Evolutionary conservation across 2,888 invertebrate species (phyloP).

Genomic region (Polyommatus iphigenia): DNA sequence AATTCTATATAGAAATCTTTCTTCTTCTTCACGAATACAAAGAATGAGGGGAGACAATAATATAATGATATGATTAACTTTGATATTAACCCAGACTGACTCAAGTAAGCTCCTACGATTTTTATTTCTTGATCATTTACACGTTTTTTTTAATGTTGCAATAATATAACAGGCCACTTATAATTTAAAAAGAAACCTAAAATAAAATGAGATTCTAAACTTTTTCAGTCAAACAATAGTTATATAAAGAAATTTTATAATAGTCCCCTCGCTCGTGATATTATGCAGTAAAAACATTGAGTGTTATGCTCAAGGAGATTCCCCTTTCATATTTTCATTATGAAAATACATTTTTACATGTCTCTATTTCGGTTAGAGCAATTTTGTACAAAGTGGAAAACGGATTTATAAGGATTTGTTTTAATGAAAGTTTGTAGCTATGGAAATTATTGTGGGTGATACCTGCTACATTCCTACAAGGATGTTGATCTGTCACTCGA

Average conservation of each 20-base stretch:
- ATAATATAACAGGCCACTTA: not conserved
- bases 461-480: not conserved
- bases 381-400: not conserved
- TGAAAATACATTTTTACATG: slow-evolving; percentile 18
- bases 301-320: not conserved
- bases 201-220: not conserved
- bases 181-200: not conserved
- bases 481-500: no score
- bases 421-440: not conserved
- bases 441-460: not conserved
- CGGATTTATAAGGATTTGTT: not conserved
- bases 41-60: not conserved
- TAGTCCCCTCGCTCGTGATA: not conserved
- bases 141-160: no score
- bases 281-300: not conserved
- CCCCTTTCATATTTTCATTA: slow-evolving; percentile 2
- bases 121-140: no score
- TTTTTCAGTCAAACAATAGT: not conserved
- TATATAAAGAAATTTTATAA: not conserved
- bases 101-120: no score
- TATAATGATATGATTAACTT: not conserved
- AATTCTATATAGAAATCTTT: not conserved
- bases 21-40: not conserved
- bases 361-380: slow-evolving; percentile 2
- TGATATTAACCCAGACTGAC: not conserved